Evolutionary conservation across 2,888 invertebrate species (phyloP).

Genomic region (Synergus japonicus): DNA sequence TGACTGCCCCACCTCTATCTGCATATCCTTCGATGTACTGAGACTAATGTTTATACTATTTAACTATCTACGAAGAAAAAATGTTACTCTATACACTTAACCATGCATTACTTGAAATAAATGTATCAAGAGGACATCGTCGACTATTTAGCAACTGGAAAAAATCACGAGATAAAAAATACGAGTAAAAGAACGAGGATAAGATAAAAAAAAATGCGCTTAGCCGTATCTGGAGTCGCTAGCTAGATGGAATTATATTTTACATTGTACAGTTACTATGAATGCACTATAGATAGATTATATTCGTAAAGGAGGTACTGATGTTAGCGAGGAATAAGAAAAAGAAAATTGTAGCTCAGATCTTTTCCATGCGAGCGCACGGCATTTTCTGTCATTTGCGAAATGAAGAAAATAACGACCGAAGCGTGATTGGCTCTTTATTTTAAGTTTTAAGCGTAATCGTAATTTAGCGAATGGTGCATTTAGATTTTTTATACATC

Average conservation of each 20-base stretch:
- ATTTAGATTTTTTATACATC: conserved; percentile 41
- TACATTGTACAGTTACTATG: conserved; percentile 75
- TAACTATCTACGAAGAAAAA: conserved; percentile 44
- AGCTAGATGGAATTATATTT: conserved; percentile 76
- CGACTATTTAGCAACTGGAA: conserved; percentile 21
- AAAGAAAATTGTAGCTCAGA: conserved; percentile 28
- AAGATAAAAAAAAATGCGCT: conserved; percentile 58
- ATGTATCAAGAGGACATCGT: conserved; percentile 50
- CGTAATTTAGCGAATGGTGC: conserved; percentile 38
- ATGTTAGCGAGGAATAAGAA: conserved; percentile 24
- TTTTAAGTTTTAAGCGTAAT: conserved; percentile 30
- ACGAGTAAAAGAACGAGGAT: conserved; percentile 49
- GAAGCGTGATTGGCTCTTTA: conserved; percentile 8
- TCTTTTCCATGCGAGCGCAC: neutral
- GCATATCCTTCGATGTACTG: conserved; percentile 77
- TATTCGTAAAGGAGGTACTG: conserved; percentile 42
- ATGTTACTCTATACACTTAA: conserved; percentile 61
- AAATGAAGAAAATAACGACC: conserved; percentile 13
- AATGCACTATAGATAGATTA: conserved; percentile 56
- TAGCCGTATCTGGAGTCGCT: conserved; percentile 69
- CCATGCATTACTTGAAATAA: conserved; percentile 58
- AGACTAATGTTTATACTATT: conserved; percentile 73
- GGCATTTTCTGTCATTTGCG: neutral
- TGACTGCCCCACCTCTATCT: conserved; percentile 65
- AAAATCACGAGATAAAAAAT: conserved; percentile 41